Conservation (phyloP, 35 echinoderm and acorn worm species). For the Ptychodera flava region DNA sequence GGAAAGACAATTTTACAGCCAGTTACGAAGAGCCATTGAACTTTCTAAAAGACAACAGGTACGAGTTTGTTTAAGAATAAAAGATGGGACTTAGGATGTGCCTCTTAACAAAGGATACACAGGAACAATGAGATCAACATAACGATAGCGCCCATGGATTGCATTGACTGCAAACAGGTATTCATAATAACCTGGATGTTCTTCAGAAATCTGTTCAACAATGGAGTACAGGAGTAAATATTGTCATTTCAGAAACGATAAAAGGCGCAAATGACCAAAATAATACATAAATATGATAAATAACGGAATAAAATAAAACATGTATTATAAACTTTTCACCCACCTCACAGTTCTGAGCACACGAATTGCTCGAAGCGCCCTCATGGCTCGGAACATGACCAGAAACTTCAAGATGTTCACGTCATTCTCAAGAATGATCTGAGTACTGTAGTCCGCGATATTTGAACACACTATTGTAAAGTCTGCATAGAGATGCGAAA, state of each 20-base stretch:
- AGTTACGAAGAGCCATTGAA: too few relatives aligned
- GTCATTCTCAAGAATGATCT: constrained; percentile 60
- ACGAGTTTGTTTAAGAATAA: too few relatives aligned
- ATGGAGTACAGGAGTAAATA: background rate
- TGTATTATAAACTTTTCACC: too few relatives aligned
- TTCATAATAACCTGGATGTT: constrained; percentile 98
- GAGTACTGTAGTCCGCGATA: constrained; percentile 58
- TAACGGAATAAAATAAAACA: too few relatives aligned
- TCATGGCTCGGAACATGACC: constrained; percentile 85
- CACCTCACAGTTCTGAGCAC: constrained; percentile 86
- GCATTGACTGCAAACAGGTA: constrained; percentile 90
- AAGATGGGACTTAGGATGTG: too few relatives aligned
- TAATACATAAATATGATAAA: background rate
- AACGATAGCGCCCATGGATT: constrained; percentile 98
- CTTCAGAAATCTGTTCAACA: constrained; percentile 68
- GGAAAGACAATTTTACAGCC: too few relatives aligned
- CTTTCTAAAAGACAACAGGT: too few relatives aligned
- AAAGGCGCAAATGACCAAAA: background rate
- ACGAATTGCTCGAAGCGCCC: constrained; percentile 72
- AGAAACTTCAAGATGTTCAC: constrained; percentile 86
- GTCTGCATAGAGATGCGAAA: constrained; percentile 41
- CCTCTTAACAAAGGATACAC: constrained; percentile 93
- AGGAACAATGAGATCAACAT: constrained; percentile 92
- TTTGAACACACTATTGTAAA: constrained; percentile 84
- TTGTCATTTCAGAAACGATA: background rate